These are phyloP conservation scores for Campoplex nolae DNA, from an alignment of 2,888 invertebrate species.

Conservation along the genomic window DNA sequence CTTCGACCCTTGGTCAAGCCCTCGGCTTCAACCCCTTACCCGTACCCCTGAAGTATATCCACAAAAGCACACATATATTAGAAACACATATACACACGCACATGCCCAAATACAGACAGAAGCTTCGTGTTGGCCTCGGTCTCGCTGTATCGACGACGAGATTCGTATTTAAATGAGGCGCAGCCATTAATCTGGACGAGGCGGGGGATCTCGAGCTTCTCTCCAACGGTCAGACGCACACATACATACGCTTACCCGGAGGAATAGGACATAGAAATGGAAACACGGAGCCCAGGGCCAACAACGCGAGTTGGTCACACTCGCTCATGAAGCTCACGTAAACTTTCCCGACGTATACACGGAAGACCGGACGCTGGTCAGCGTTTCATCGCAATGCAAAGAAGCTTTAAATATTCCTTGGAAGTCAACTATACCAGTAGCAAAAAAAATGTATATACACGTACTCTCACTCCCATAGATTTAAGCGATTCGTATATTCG, in stretches of 20 bases:
- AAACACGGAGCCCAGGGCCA: constrained; percentile 77
- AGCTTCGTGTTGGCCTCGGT: constrained; percentile 62
- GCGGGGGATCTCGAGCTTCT: constrained; percentile 77
- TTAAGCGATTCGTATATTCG: constrained; percentile 45
- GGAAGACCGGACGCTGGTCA: constrained; percentile 78
- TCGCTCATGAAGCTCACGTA: constrained; percentile 64
- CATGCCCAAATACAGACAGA: not conserved
- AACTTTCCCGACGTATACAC: constrained; percentile 68
- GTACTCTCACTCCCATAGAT: constrained; percentile 4
- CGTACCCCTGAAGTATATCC: constrained; percentile 50
- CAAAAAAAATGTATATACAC: constrained; percentile 45
- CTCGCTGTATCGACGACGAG: constrained; percentile 82
- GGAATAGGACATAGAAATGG: not conserved
- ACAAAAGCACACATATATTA: constrained; percentile 41
- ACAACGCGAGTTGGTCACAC: constrained; percentile 68
- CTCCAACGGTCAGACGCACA: constrained; percentile 67
- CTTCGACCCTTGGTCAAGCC: constrained; percentile 82
- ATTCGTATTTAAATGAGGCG: constrained; percentile 85
- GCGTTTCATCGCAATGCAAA: constrained; percentile 77
- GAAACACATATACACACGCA: constrained; percentile 19
- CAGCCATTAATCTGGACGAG: constrained; percentile 83
- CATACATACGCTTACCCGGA: constrained; percentile 6
- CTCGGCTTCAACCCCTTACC: constrained; percentile 70
- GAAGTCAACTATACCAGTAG: constrained; percentile 64
- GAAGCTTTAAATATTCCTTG: constrained; percentile 74